Base-by-base conservation (phyloP, 2,113 vertebrate genomes). In the Campylomormyrus tamandua region DNA sequence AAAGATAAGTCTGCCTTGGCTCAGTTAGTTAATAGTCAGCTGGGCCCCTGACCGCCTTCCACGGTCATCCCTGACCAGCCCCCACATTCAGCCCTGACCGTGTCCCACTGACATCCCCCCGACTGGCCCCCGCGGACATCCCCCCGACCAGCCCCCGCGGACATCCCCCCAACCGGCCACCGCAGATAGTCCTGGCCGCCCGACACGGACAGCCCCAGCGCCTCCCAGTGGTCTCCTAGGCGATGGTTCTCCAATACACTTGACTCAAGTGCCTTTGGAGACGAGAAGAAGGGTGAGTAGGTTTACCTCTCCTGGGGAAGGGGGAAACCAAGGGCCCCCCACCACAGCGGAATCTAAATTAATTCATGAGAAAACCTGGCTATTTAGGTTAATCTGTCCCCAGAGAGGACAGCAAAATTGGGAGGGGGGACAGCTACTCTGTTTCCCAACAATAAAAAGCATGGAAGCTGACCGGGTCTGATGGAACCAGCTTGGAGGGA, bases 331-430 rank as follows among this genome's bases (percentile, higher is more conserved):
- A 62, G 74, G 93, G 90, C 90, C 70, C 50, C 53, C 62, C 50
- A 39, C 5, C 3, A n/a, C 92, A 92, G 91, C 91, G 93, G 92
- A 95, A 94, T 94, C 92, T 93, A 95, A 95, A 93, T 93, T 94
- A 95, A 94, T 95, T 94, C 94, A 94, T 94, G 93, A 93, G 94
- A 93, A 80, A 95, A 94, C 94, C 93, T 93, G 93, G 93, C 93
- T 94, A 93, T 92, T 94, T 92, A 93, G 93, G 95, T 95, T 95
- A 95, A 95, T 95, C 94, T 94, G 93, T 92, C 92, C 95, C 94
- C 31, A 27, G 94, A 94, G 93, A 94, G 93, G 24, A 53, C 31
- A 46, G 89, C 24, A 24, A 15, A 56, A 50, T 5, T 56, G 49
- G 88, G 31, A 52, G 80, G 88, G n/a, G 62, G 49, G 89, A 87